Percentiles rank a stretch among this genome's conserved stretches.
phyloP scores from a whole-genome alignment of 2,797 vertebrate species.

The Fistularia tabacaria region DNA sequence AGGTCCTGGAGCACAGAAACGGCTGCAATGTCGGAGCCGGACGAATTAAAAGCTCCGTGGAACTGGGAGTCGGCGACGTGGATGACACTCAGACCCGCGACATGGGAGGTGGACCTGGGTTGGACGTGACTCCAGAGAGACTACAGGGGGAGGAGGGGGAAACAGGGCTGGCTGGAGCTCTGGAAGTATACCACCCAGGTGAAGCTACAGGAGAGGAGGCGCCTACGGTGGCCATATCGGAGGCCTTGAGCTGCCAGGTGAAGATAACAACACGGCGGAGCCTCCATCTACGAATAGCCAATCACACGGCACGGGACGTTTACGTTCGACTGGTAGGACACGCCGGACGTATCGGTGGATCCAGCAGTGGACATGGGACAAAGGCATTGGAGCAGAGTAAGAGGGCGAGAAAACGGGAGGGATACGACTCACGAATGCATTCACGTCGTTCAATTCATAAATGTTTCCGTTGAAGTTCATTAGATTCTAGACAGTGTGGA shows the following conservation, averaged over 20 bases:
- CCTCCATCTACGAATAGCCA: conserved; percentile 88
- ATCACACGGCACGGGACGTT: conserved; percentile 87
- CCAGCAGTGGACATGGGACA: conserved; percentile 45
- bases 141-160: conserved; percentile 21
- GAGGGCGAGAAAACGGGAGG: conserved; percentile 10
- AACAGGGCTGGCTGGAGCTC: conserved; percentile 30
- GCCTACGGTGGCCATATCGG: conserved; percentile 46
- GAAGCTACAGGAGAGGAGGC: conserved; percentile 34
- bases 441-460: too few species aligned
- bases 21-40: conserved; percentile 27
- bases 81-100: conserved; percentile 5
- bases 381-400: conserved; percentile 60
- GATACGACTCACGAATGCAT: too few species aligned
- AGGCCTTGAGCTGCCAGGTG: conserved; percentile 88
- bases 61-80: conserved; percentile 16
- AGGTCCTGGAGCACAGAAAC: conserved; percentile 55
- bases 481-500: too few species aligned
- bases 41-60: conserved; percentile 30
- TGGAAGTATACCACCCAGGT: conserved; percentile 49
- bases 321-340: conserved; percentile 87
- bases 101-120: conserved; percentile 15
- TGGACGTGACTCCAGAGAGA: conserved; percentile 23
- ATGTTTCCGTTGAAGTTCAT: too few species aligned
- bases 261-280: conserved; percentile 89
- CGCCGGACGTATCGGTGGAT: conserved; percentile 78